phyloP scores from a whole-genome alignment of 1,140 invertebrate genomes.

The Thaumatotibia leucotreta region DNA sequence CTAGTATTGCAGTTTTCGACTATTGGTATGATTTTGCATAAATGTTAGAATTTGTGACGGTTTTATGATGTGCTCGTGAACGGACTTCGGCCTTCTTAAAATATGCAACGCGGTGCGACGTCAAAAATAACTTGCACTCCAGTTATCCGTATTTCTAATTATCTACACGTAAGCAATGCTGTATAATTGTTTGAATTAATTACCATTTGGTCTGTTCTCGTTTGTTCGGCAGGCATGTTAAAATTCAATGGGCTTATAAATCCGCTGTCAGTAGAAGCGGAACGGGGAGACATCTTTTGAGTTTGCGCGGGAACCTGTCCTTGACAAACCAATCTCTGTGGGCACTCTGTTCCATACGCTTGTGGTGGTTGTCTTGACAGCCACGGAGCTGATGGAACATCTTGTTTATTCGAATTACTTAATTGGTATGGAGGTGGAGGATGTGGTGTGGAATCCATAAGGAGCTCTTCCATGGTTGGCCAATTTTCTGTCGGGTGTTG shows the following conservation, averaged over 20 bases:
- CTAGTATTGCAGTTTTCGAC: background rate
- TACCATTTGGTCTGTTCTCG: slow-evolving; percentile 3
- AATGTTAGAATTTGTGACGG: background rate
- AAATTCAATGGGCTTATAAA: slow-evolving; percentile 19
- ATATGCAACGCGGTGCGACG: background rate
- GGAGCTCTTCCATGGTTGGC: background rate
- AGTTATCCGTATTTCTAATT: background rate
- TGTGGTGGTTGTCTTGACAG: background rate
- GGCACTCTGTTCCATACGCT: background rate
- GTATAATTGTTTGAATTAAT: background rate
- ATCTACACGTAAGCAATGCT: background rate
- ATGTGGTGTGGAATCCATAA: background rate
- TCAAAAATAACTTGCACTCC: background rate
- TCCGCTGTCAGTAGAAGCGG: slow-evolving; percentile 18
- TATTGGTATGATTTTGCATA: background rate
- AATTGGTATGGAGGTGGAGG: background rate
- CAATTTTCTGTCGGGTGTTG: background rate
- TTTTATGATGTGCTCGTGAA: background rate
- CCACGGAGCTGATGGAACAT: background rate
- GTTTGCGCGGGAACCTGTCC: background rate
- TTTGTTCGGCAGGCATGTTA: background rate
- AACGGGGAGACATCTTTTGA: background rate
- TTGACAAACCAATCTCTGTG: background rate
- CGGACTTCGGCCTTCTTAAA: too few species aligned
- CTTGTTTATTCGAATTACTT: background rate